Conservation (phyloP, 1,140 invertebrate species). For the Drosophila lowei region DNA sequence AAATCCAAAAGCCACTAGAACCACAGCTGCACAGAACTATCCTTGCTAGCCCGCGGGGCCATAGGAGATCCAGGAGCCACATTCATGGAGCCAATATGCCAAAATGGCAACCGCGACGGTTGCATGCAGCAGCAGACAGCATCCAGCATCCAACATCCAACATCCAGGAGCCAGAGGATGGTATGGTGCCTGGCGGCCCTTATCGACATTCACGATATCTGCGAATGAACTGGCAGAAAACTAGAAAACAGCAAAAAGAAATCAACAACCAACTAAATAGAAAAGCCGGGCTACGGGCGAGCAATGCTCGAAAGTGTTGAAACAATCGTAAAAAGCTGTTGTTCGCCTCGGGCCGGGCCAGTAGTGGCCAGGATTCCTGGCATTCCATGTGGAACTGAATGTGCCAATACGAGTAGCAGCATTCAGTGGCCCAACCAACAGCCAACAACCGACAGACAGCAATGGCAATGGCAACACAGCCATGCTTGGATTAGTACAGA, state of each 20-base stretch:
- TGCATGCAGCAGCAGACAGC: constrained; percentile 24
- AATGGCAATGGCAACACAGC: constrained; percentile 9
- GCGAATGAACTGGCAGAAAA: constrained; percentile 58
- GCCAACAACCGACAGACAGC: background rate
- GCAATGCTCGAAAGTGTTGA: constrained; percentile 78
- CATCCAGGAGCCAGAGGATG: background rate
- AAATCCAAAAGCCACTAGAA: constrained; percentile 79
- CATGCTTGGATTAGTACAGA: constrained; percentile 63
- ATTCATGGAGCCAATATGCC: constrained; percentile 55
- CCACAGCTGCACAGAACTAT: constrained; percentile 30
- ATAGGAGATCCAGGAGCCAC: constrained; percentile 14
- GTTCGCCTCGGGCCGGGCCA: constrained; percentile 40
- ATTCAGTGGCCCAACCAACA: constrained; percentile 6
- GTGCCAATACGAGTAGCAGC: constrained; percentile 47
- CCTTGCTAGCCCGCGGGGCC: constrained; percentile 22
- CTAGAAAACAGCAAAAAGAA: constrained; percentile 36
- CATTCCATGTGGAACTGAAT: constrained; percentile 11
- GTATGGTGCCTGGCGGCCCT: constrained; percentile 23
- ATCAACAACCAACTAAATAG: constrained; percentile 60
- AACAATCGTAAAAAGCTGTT: constrained; percentile 78
- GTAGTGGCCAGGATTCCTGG: constrained; percentile 11
- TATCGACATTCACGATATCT: constrained; percentile 69
- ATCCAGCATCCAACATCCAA: background rate
- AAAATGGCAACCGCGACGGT: constrained; percentile 62
- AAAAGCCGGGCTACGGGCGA: constrained; percentile 42